Conservation (phyloP, 2,888 invertebrate species). For the Nebria brevicollis region DNA sequence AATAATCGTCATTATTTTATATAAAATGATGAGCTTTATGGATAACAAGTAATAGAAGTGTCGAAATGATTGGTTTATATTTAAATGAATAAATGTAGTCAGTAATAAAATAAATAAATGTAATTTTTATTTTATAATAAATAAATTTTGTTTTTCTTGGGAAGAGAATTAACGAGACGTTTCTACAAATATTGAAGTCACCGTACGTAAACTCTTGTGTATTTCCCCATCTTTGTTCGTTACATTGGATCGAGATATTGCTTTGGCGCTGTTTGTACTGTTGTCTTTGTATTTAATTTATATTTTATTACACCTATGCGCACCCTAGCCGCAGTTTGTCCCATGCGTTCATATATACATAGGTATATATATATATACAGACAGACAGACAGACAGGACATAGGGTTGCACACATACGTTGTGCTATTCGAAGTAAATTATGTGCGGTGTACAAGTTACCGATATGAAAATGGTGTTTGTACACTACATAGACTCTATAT, state of each 20-base stretch:
- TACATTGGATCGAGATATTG: background rate
- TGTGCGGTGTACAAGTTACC: background rate
- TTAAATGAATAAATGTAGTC: no score
- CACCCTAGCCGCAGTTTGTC: background rate
- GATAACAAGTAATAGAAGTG: no score
- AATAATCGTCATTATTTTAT: no score
- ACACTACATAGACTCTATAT: slow-evolving; percentile 1
- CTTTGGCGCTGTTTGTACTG: background rate
- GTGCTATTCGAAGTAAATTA: background rate
- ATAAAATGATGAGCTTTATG: no score
- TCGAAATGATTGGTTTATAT: no score
- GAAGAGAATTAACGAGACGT: background rate
- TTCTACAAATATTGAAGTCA: background rate
- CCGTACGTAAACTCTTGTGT: background rate
- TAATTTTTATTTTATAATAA: background rate
- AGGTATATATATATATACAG: no score
- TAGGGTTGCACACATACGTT: background rate
- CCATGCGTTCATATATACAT: background rate
- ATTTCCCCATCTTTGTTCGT: background rate
- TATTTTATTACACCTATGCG: background rate
- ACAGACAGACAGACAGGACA: no score
- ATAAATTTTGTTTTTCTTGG: background rate
- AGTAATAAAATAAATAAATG: background rate
- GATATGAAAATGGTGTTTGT: slow-evolving; percentile 1
- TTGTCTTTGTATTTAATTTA: slow-evolving; percentile 1